Base-by-base conservation (phyloP, 1,140 invertebrate genomes). In the Calosoma granatense region DNA sequence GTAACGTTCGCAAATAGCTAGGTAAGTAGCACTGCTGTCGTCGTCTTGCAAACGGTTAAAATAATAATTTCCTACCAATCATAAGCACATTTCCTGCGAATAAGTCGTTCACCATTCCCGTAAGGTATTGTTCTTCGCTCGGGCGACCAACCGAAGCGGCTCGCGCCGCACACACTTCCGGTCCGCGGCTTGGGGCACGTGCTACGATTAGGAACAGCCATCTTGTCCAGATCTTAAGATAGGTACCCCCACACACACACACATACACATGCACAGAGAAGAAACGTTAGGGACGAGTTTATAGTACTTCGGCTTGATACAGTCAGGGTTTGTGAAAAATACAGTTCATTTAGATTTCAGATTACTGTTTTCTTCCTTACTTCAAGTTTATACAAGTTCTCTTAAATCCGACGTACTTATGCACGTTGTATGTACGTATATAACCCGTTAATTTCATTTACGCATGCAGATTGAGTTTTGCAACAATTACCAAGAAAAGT, bases 111-210 rank as follows among this genome's bases (percentile, higher is more conserved):
- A 47, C 41, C 41, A 47, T 47, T 47, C 41, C 41, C 41, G 41
- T 47, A 47, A 47, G 41, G 41, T 47, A 47, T 47, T 47, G 41
- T 47, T 47, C 41, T 17, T 9, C 41, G 41, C 6, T 47, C 41
- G 9, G 17, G 9, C 41, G 41, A 17, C 41, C 41, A 47, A 47
- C 41, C 41, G 41, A 47, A 17, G 41, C 9, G 41, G 41, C 41
- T 47, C 41, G 41, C 41, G 41, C 41, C 41, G 14, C 26, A 30
- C 26, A 6, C 26, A 17, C 41, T 47, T 47, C 41, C 41, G 41
- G 41, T 47, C 9, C 15, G 17, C 26, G 41, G 41, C 41, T 6
- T 9, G 6, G 41, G 6, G 41, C 41, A 47, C 41, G 41, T 47
- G 41, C 41, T 47, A 47, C 41, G 14, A n/a, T n/a, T n/a, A n/a